Conservation (phyloP, 2,888 invertebrate species). For the Lasioglossum pauxillum region DNA sequence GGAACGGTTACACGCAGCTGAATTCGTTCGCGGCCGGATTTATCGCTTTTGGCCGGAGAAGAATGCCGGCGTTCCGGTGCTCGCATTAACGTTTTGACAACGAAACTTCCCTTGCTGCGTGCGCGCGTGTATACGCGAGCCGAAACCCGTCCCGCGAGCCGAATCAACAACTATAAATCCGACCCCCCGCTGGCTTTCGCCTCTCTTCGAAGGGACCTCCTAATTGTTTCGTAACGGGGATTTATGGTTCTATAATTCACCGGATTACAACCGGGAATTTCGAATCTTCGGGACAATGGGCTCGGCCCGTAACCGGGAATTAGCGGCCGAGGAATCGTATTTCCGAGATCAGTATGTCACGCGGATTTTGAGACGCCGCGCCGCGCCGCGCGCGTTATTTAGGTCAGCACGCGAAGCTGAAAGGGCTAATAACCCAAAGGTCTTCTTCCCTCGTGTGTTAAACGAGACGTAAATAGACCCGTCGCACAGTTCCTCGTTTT, state of each 20-base stretch:
- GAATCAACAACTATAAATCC: slow-evolving; percentile 35
- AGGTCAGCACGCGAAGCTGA: slow-evolving; percentile 56
- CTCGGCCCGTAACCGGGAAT: slow-evolving; percentile 5
- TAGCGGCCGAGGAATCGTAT: slow-evolving; percentile 6
- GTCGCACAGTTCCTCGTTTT: not conserved
- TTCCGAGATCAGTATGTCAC: slow-evolving; percentile 29
- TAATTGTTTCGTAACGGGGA: slow-evolving; percentile 23
- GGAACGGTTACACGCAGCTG: slow-evolving; percentile 53
- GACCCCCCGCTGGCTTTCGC: not conserved
- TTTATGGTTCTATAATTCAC: not conserved
- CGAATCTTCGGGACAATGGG: slow-evolving; percentile 4
- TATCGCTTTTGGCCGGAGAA: slow-evolving; percentile 54
- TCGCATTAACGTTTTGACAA: slow-evolving; percentile 13
- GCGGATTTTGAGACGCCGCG: slow-evolving; percentile 34
- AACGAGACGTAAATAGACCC: slow-evolving; percentile 58
- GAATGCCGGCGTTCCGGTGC: slow-evolving; percentile 34
- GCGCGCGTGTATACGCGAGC: not conserved
- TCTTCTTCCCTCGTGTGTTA: slow-evolving; percentile 49
- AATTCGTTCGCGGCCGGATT: slow-evolving; percentile 62
- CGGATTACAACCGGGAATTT: not conserved
- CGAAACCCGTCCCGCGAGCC: not conserved
- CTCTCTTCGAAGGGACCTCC: not conserved
- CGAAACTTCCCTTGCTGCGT: not conserved
- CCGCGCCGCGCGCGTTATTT: slow-evolving; percentile 33
- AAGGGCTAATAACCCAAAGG: slow-evolving; percentile 62